A percentile compares a stretch with the other conserved stretches of the same genome.
These are phyloP conservation scores for Anguilla anguilla DNA, from an alignment of 2,797 vertebrate species.

Conservation along the genomic window DNA sequence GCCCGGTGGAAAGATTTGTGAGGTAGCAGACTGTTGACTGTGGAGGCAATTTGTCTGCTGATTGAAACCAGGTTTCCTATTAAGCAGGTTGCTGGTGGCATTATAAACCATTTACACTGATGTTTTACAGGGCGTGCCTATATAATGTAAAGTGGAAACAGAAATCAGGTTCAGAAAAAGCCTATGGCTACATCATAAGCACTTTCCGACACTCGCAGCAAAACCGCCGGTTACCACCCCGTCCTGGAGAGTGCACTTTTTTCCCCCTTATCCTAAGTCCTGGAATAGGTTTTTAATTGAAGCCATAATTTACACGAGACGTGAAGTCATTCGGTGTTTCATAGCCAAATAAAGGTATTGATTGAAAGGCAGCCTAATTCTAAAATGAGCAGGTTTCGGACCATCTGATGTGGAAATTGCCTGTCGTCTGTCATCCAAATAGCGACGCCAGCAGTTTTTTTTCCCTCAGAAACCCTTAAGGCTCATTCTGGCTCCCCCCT, in stretches of 20 bases:
- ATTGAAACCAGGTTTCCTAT: slow-evolving; percentile 80
- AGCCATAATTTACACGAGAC: not conserved
- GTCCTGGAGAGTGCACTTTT: not conserved
- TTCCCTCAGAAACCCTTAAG: not conserved
- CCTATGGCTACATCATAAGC: slow-evolving; percentile 31
- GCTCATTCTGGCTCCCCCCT: not conserved
- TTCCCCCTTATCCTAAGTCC: not conserved
- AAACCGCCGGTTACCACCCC: not conserved
- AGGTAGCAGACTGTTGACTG: slow-evolving; percentile 27
- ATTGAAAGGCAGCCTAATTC: not conserved
- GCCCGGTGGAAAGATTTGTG: not conserved
- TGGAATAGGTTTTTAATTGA: not conserved
- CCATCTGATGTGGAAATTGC: not conserved
- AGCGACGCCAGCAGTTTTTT: not conserved
- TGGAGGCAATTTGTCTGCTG: slow-evolving; percentile 77
- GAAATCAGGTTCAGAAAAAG: slow-evolving; percentile 57
- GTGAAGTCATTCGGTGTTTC: not conserved
- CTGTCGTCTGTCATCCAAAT: not conserved
- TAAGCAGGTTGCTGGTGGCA: slow-evolving; percentile 74
- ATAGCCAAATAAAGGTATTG: not conserved
- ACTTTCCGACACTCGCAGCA: not conserved
- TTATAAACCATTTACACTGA: slow-evolving; percentile 78
- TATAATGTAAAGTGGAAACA: slow-evolving; percentile 72
- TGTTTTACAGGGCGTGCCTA: slow-evolving; percentile 72
- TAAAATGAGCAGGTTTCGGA: not conserved